phyloP scores from a whole-genome alignment of 2,888 invertebrate genomes.

The Carpatolechia fugitivella region DNA sequence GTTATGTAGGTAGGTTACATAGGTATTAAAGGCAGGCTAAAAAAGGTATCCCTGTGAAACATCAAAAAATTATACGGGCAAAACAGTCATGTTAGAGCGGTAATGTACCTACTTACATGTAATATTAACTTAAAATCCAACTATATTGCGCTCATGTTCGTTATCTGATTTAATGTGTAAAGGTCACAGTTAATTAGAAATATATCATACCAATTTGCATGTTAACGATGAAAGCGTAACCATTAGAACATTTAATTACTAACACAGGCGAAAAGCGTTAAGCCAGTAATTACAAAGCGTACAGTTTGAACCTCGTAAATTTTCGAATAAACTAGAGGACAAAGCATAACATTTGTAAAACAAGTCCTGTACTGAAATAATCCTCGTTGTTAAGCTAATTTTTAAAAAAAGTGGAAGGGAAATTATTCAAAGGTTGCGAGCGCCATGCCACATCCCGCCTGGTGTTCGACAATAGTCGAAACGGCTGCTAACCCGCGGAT shows the following conservation, averaged over 20 bases:
- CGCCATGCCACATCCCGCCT: constrained; percentile 30
- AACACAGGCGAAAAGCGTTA: not conserved
- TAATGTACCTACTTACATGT: no score
- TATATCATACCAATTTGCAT: not conserved
- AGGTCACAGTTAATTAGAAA: not conserved
- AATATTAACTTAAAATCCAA: no score
- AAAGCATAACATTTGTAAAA: constrained; percentile 31
- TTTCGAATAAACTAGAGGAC: constrained; percentile 34
- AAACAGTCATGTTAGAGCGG: no score
- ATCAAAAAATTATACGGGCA: no score
- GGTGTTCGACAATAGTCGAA: constrained; percentile 39
- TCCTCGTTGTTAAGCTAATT: constrained; percentile 19
- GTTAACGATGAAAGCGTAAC: not conserved
- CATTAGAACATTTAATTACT: not conserved
- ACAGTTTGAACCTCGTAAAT: constrained; percentile 27
- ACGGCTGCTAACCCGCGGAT: constrained; percentile 32
- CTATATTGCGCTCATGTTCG: no score
- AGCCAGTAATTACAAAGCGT: not conserved
- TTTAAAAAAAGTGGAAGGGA: constrained; percentile 28
- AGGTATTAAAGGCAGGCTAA: no score
- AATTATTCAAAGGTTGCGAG: constrained; percentile 39
- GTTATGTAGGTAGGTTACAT: no score
- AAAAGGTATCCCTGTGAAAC: no score
- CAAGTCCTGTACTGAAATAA: constrained; percentile 33
- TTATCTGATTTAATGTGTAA: not conserved